These are phyloP conservation scores for Protonibea diacanthus DNA, from an alignment of 2,797 vertebrate species.

Conservation along the genomic window DNA sequence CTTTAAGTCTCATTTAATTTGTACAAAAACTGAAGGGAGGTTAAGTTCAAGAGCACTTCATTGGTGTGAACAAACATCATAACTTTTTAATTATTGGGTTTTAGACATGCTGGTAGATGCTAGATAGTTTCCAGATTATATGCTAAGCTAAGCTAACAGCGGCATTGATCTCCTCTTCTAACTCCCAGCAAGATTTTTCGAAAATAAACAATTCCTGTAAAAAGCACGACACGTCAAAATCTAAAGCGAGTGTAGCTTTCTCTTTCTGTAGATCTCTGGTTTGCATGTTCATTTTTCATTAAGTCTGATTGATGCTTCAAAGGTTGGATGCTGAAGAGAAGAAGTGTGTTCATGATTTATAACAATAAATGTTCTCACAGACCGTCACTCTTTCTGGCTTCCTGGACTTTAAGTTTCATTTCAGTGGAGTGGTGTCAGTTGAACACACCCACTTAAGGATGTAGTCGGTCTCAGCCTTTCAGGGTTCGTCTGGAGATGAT, in stretches of 20 bases:
- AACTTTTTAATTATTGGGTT: background rate
- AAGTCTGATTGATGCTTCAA: background rate
- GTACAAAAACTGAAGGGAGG: background rate
- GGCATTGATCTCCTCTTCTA: background rate
- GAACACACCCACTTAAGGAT: conserved; percentile 39
- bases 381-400: background rate
- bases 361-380: conserved; percentile 46
- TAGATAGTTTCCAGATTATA: background rate
- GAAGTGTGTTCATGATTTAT: conserved; percentile 1
- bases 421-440: conserved; percentile 26
- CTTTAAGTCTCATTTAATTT: too few species aligned
- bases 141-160: conserved; percentile 26
- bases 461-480: background rate
- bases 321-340: background rate
- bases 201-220: background rate
- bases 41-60: background rate
- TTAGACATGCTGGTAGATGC: background rate
- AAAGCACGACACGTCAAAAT: background rate
- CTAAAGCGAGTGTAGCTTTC: background rate
- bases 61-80: background rate
- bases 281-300: conserved; percentile 34
- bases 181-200: background rate
- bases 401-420: conserved; percentile 58
- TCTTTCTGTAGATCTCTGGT: background rate
- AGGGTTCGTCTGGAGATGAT: background rate